Evolutionary conservation across 2,797 vertebrate species (phyloP).

Genomic region (Eleutherodactylus coqui): DNA sequence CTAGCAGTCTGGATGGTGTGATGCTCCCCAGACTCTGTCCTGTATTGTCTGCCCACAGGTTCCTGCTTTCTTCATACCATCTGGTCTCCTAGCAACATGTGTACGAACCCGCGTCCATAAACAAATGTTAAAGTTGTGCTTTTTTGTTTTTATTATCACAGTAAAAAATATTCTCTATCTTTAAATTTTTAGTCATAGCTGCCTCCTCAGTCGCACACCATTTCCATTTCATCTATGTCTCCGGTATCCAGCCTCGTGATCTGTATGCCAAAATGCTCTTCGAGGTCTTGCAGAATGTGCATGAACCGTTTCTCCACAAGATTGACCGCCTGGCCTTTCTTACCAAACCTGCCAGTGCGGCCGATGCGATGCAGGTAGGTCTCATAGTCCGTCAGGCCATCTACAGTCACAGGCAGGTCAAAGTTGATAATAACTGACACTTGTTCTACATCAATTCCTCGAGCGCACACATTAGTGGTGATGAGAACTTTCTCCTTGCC

Average conservation of each 20-base stretch:
- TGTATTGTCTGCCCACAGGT: too few relatives aligned
- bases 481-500: slow-evolving; percentile 80
- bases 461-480: slow-evolving; percentile 79
- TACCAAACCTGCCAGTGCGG: slow-evolving; percentile 77
- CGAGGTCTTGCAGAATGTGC: slow-evolving; percentile 67
- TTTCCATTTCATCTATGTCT: slow-evolving; percentile 74
- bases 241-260: slow-evolving; percentile 72
- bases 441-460: slow-evolving; percentile 80
- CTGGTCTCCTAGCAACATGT: too few relatives aligned
- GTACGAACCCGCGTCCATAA: too few relatives aligned
- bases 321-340: slow-evolving; percentile 77
- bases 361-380: slow-evolving; percentile 81
- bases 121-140: too few relatives aligned
- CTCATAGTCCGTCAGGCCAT: slow-evolving; percentile 69
- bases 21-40: too few relatives aligned
- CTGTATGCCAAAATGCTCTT: slow-evolving; percentile 76
- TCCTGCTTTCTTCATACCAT: too few relatives aligned
- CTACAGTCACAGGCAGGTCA: slow-evolving; percentile 67
- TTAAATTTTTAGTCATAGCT: too few relatives aligned
- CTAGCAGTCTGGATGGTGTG: too few relatives aligned
- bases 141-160: too few relatives aligned
- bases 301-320: slow-evolving; percentile 70
- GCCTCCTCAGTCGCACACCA: slow-evolving; percentile 68
- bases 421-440: slow-evolving; percentile 80
- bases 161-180: too few relatives aligned